Percentiles rank a stretch among this genome's conserved stretches.
phyloP scores from a whole-genome alignment of 2,888 invertebrate genomes.

The Tineola bisselliella region DNA sequence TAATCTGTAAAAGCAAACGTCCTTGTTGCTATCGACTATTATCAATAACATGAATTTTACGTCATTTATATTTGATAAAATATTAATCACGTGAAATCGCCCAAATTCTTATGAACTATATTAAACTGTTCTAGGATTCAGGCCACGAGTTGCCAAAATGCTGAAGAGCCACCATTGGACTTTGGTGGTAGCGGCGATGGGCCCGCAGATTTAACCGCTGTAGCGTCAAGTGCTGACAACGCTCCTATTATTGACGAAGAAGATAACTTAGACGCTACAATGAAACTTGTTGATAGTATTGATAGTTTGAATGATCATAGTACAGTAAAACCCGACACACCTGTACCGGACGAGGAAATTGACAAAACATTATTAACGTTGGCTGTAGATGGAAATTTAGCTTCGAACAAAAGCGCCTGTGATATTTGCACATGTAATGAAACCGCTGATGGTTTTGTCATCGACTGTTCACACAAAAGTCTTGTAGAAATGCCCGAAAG shows the following conservation, averaged over 20 bases:
- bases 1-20: slow-evolving; percentile 1
- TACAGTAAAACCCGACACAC: slow-evolving; percentile 7
- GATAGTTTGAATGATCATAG: not conserved
- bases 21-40: slow-evolving; percentile 4
- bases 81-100: not conserved
- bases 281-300: not conserved
- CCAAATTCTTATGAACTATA: not conserved
- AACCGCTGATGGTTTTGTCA: slow-evolving; percentile 32
- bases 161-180: not conserved
- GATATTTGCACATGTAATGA: slow-evolving; percentile 42
- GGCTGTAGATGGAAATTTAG: slow-evolving; percentile 18
- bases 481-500: slow-evolving; percentile 57
- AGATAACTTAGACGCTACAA: not conserved
- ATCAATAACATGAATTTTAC: not conserved
- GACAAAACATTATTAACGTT: slow-evolving; percentile 33
- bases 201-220: not conserved
- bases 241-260: not conserved
- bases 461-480: slow-evolving; percentile 58
- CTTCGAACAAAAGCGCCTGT: slow-evolving; percentile 37
- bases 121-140: not conserved
- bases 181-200: not conserved
- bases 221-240: not conserved
- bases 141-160: not conserved
- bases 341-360: slow-evolving; percentile 20
- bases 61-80: not conserved